Evolutionary conservation across 2,888 invertebrate genomes (phyloP).

Genomic region (Dermolepida albohirtum): DNA sequence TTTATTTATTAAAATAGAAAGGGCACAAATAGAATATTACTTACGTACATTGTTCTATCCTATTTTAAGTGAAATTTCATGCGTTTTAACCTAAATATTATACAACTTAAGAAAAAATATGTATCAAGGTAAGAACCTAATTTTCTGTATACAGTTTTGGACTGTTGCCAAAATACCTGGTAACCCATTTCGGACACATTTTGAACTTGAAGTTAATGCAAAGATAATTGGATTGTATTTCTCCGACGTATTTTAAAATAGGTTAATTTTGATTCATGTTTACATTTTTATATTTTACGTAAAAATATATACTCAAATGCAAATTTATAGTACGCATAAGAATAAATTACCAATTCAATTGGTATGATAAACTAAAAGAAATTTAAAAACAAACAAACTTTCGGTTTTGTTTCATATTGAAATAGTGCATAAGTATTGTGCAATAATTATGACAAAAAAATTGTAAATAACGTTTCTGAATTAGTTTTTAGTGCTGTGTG

Average conservation of each 20-base stretch:
- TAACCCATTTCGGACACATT: constrained; percentile 19
- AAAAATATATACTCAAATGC: too few relatives aligned
- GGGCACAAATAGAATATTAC: neutral
- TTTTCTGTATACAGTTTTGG: constrained; percentile 1
- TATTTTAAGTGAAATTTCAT: constrained; percentile 9
- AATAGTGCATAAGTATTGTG: neutral
- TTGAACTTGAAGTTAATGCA: too few relatives aligned
- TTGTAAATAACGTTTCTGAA: too few relatives aligned
- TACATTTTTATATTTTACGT: too few relatives aligned
- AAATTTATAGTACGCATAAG: too few relatives aligned
- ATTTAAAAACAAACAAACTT: neutral
- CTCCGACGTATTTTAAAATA: too few relatives aligned
- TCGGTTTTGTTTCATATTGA: neutral
- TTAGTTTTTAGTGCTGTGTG: too few relatives aligned
- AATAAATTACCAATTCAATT: too few relatives aligned
- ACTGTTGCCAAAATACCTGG: constrained; percentile 24
- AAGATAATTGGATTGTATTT: too few relatives aligned
- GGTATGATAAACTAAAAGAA: too few relatives aligned
- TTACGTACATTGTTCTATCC: neutral
- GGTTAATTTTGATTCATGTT: too few relatives aligned
- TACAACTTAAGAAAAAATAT: constrained; percentile 10
- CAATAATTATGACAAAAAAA: neutral
- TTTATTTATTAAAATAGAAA: neutral
- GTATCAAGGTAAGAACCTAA: constrained; percentile 17
- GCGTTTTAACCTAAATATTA: constrained; percentile 21